Evolutionary conservation across 1,140 invertebrate species (phyloP), one percentile per base, ranked within the genome.

Genomic region (Philopotamus ludificatus): DNA sequence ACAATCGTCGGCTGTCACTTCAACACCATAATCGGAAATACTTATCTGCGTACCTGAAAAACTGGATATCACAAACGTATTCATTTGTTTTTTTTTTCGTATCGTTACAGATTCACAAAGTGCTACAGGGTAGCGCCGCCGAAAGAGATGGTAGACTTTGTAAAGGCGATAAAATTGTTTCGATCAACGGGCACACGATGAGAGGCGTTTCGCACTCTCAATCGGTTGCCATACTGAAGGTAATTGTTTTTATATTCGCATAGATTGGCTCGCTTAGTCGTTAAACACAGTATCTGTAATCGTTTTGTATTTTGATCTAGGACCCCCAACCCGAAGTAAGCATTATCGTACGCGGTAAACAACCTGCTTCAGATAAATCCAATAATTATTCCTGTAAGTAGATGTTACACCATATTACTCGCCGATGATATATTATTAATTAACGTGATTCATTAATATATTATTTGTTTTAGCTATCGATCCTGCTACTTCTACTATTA

Each of bases 111-210:
- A 88, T 95, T 67, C 90, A 95, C 75, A 89, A 93, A 77, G 91
- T 95, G 47, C 79, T 94, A 65, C 83, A 85, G 51, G 91, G 92
- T 67, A 93, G 92, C 67, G 85, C 92, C 60, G 93, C 93, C 8
- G 89, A 92, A 71, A 86, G 87, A 72, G 92, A 94, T 75, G 93
- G 92, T 1, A 81, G 88, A 53, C 83, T 95, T n/a, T 88, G 90
- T 75, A 87, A 91, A 73, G 93, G 94, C 12, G 92, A 94, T 72
- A 85, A 92, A 72, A 88, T 97, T 9, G 78, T 93, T 34, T 93
- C 92, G 34, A 94, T 95, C 67, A 96, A 97, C 76, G 91, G 91
- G n/a, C 85, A 86, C 73, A 85, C 84, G 66, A 89, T 93, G 76
- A 83, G 87, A 60, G 90, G 89, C 53, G 77, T 94, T 16, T 92